Conservation (phyloP, 2,797 vertebrate genomes). For the Mionectes olivaceus region DNA sequence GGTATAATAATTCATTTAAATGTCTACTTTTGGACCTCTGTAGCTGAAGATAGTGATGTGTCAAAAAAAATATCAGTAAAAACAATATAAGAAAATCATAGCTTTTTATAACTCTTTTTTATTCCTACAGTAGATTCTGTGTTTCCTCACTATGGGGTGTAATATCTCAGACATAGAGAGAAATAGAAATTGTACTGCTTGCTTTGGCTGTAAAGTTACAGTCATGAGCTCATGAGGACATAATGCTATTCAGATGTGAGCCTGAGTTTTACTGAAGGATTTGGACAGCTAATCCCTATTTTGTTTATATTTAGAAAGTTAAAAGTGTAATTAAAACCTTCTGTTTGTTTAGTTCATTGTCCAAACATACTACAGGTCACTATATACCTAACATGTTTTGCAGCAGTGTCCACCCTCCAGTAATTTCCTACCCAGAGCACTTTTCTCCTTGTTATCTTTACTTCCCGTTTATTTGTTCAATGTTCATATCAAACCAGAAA, state of each 20-base stretch:
- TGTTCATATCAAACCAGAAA: neutral
- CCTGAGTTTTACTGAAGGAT: neutral
- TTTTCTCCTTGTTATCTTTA: neutral
- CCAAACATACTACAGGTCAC: neutral
- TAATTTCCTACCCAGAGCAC: neutral
- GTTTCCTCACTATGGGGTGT: neutral
- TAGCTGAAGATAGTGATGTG: neutral
- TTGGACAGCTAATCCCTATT: neutral
- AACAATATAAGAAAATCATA: neutral
- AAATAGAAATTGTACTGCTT: slow-evolving; percentile 24
- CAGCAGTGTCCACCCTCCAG: neutral
- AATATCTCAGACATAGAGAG: neutral
- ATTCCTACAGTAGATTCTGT: neutral
- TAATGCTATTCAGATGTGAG: slow-evolving; percentile 47
- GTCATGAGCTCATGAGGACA: slow-evolving; percentile 4
- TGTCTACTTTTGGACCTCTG: neutral
- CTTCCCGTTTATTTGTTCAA: neutral
- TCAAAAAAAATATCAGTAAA: neutral
- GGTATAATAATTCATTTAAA: neutral
- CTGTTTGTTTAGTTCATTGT: neutral
- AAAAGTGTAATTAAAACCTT: neutral
- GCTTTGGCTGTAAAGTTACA: neutral
- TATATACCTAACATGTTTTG: neutral
- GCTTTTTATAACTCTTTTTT: neutral
- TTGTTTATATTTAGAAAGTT: neutral